A percentile compares a stretch with the other conserved stretches of the same genome.
Conservation (phyloP, 2,888 invertebrate genomes). For the Synanthedon myopaeformis region DNA sequence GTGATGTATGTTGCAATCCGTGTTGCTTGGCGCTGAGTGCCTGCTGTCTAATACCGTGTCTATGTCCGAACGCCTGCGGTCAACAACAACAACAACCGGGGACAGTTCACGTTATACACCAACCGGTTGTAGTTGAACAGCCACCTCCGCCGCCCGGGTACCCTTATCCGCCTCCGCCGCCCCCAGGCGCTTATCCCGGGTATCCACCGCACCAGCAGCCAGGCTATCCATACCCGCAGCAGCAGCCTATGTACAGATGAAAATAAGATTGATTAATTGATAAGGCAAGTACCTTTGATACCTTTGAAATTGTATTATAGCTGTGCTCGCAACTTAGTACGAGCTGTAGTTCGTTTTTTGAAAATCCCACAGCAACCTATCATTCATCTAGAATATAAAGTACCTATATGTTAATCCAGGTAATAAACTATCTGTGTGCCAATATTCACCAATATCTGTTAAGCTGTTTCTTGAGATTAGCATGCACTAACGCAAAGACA, state of each 20-base stretch:
- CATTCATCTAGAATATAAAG: no score
- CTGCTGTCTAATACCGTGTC: slow-evolving; percentile 54
- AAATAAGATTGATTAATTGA: slow-evolving; percentile 9
- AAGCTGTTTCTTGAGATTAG: no score
- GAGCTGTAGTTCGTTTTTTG: no score
- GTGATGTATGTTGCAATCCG: slow-evolving; percentile 38
- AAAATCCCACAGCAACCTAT: no score
- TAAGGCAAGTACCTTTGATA: slow-evolving; percentile 12
- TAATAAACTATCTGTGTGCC: no score
- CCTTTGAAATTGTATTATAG: no score
- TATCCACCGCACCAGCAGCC: slow-evolving; percentile 26
- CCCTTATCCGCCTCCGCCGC: slow-evolving; percentile 18
- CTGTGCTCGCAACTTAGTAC: no score
- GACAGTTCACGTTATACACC: slow-evolving; percentile 41
- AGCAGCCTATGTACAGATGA: slow-evolving; percentile 35
- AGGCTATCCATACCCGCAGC: background rate
- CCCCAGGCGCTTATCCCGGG: slow-evolving; percentile 26
- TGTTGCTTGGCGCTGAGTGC: slow-evolving; percentile 57
- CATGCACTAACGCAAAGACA: no score
- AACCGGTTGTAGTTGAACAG: slow-evolving; percentile 40
- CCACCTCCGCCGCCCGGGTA: slow-evolving; percentile 24
- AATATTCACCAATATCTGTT: no score
- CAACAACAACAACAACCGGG: slow-evolving; percentile 43
- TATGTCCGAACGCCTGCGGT: slow-evolving; percentile 59
- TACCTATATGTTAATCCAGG: no score